Base-by-base conservation (phyloP, 1,140 invertebrate genomes). In the Oryzaephilus surinamensis region DNA sequence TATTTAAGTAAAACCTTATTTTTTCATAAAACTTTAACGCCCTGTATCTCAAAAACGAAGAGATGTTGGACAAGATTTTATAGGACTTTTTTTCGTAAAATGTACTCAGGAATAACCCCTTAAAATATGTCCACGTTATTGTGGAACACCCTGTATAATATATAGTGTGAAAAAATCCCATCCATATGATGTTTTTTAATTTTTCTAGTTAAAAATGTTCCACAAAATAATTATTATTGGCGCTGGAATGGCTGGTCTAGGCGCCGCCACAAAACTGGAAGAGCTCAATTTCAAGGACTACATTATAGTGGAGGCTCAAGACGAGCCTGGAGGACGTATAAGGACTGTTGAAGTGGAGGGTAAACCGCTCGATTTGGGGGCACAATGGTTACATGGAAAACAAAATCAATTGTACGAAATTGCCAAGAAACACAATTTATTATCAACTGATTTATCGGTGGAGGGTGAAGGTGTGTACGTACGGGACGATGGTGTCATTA, bases 331-430 rank as follows among this genome's bases (percentile, higher is more conserved):
- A 36, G 80, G 81, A 16, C 63, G 81, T 48, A 69, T 81, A 28
- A 40, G 62, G 13, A 74, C 77, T 0, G 40, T 66, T 12, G 14
- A 46, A 10, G 60, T 67, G 43, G 56, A 63, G 37, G 55, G 61
- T 5, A 50, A 52, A 8, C 54, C 63, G 41, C 46, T 73, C 45
- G 83, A 86, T 58, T 41, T 72, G 6, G 82, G 83, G 8, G 82
- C 82, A 6, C 81, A 85, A 57, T 86, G 81, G 76, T 62, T 85
- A 15, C 82, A 85, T 45, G 81, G 81, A 2, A 63, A 73, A 43
- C 57, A 74, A 30, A 76, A 77, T 61, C 41, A 55, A 11, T 54
- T 83, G 3, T 71, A 67, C 50, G 31, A 70, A 37, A 56, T 74
- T 31, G 61, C 67, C 8, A 35, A 57, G 27, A 31, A 64, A 39